These are phyloP conservation scores for Clarias magur DNA, from an alignment of 2,113 vertebrate species.

Conservation along the genomic window DNA sequence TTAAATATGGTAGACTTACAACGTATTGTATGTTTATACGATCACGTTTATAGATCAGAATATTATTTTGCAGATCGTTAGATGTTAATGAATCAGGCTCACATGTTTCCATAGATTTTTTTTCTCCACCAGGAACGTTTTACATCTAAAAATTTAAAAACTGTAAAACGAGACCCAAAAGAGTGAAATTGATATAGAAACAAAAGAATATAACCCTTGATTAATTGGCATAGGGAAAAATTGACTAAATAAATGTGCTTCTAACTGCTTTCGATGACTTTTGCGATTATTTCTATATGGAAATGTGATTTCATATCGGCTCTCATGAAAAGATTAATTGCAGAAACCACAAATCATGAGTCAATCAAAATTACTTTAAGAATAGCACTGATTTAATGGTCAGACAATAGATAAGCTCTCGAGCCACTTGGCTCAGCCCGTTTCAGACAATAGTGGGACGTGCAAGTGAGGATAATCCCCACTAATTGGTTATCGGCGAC, in stretches of 20 bases:
- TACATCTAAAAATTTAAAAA: not conserved
- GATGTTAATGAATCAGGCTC: no score
- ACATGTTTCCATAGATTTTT: not conserved
- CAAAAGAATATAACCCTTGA: not conserved
- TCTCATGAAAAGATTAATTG: slow-evolving; percentile 41
- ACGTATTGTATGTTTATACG: not conserved
- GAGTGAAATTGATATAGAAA: not conserved
- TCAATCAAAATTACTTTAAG: slow-evolving; percentile 66
- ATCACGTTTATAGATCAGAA: not conserved
- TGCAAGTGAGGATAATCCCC: slow-evolving; percentile 73
- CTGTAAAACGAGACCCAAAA: not conserved
- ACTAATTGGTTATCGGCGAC: slow-evolving; percentile 70
- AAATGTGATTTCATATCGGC: slow-evolving; percentile 44
- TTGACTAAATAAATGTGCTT: slow-evolving; percentile 15
- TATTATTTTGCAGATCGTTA: not conserved
- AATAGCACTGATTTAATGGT: slow-evolving; percentile 56
- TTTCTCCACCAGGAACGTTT: not conserved
- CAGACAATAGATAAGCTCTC: slow-evolving; percentile 53
- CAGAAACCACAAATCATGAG: slow-evolving; percentile 52
- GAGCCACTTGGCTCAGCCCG: slow-evolving; percentile 44
- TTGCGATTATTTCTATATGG: slow-evolving; percentile 42
- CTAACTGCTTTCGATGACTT: slow-evolving; percentile 53
- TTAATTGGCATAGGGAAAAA: not conserved
- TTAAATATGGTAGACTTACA: not conserved
- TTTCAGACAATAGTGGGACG: slow-evolving; percentile 55